Evolutionary conservation across 2,888 invertebrate genomes (phyloP), one percentile per base, ranked within the genome.

Genomic region (Papilio elwesi): DNA sequence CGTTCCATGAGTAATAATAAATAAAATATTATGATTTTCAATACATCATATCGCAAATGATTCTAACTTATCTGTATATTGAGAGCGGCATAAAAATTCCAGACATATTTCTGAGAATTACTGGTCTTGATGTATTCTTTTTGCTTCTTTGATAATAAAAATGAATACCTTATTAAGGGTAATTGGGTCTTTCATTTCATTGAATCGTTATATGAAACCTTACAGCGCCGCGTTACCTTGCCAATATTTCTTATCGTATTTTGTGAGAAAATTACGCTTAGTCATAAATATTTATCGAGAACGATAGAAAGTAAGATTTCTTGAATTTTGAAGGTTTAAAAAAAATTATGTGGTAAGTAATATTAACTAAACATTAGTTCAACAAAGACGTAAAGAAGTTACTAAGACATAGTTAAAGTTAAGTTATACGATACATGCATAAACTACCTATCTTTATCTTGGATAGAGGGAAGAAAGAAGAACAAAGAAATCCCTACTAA

Each of bases 211-310:
- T 13, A 51, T 7, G 51, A 59, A 59, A 38, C 57, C 57, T 59
- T 36, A 38, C 38, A 59, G 36, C 57, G 57, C 36, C 38, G 43
- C 36, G 12, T 57, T 59, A 59, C 57, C 57, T 59, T 59, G 11
- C 38, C 57, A 59, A 59, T 43, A 43, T 59, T 59, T 38, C 57
- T 59, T 13, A 38, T 59, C 57, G n/a, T 9, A 36, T 59, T 59
- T 36, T 57, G 9, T 9, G 43, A 43, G 43, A 7, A 43, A 43
- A 43, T 43, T 38, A 59, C 8, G 26, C 13, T 38, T 1, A 59
- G 8, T n/a, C 38, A 59, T 36, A 38, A 59, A 57, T 11, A 57
- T 26, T 26, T 57, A 36, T 36, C 36, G 55, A 57, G 15, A 57
- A 26, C 11, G 55, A 57, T 26, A 51, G 26, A 13, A 6, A 36